Percentiles rank a stretch among this genome's conserved stretches.
phyloP scores from a whole-genome alignment of 2,113 vertebrate genomes.

The Thymallus thymallus region DNA sequence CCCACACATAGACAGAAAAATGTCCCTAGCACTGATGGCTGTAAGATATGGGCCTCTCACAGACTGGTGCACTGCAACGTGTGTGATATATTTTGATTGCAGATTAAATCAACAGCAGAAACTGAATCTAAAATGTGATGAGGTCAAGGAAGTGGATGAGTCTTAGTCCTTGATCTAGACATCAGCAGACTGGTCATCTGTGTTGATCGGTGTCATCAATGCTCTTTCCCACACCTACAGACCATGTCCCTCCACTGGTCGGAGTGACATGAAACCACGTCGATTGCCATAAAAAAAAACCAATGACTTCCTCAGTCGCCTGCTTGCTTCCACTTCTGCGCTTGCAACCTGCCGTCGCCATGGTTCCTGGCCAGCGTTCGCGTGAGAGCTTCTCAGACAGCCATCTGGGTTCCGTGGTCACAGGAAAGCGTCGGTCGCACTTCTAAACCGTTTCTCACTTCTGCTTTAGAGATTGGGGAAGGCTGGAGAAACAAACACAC shows the following conservation, averaged over 20 bases:
- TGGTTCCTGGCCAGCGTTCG: constrained; percentile 65
- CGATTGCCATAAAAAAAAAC: constrained; percentile 79
- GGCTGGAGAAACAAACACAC: constrained; percentile 53
- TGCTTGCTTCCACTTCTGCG: constrained; percentile 81
- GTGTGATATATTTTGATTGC: background rate
- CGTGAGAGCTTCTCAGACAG: constrained; percentile 76
- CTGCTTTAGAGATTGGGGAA: constrained; percentile 75
- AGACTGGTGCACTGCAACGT: background rate
- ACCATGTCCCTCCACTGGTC: constrained; percentile 18
- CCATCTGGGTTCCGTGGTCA: constrained; percentile 67
- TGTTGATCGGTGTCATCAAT: constrained; percentile 14
- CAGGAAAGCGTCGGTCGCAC: constrained; percentile 71
- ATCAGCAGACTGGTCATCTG: background rate
- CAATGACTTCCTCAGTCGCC: constrained; percentile 80
- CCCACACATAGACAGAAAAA: constrained; percentile 3
- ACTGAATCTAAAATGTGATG: background rate
- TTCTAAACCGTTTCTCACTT: constrained; percentile 80
- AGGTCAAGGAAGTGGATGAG: background rate
- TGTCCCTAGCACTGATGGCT: background rate
- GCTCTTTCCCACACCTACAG: constrained; percentile 67
- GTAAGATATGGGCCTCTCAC: background rate
- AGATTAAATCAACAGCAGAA: background rate
- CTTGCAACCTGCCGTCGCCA: constrained; percentile 67
- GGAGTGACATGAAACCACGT: constrained; percentile 67
- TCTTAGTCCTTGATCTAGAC: background rate